A percentile compares a stretch with the other conserved stretches of the same genome.
Conservation (phyloP, 2,113 vertebrate genomes). For the Hoplias malabaricus region DNA sequence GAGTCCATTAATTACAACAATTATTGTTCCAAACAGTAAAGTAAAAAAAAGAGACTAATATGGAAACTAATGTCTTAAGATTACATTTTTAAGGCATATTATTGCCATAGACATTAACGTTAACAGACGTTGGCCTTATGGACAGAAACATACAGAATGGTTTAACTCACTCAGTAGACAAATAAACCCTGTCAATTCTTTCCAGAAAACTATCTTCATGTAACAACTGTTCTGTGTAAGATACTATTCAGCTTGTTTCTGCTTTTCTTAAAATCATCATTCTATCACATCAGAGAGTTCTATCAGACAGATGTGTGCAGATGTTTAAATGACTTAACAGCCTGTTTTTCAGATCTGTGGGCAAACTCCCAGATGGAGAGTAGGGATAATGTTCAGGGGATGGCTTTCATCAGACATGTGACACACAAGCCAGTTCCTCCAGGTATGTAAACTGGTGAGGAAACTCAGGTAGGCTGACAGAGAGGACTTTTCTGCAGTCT, state of each 20-base stretch:
- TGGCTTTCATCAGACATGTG: constrained; percentile 42
- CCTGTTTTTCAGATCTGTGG: constrained; percentile 39
- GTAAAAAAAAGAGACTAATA: no score
- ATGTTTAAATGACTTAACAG: constrained; percentile 34
- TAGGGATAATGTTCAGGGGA: constrained; percentile 27
- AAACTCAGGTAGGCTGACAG: constrained; percentile 24
- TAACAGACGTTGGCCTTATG: no score
- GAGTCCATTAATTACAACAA: no score
- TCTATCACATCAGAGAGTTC: constrained; percentile 17
- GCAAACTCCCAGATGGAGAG: constrained; percentile 38
- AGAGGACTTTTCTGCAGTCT: constrained; percentile 32
- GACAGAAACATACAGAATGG: no score
- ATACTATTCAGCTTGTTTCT: constrained; percentile 17
- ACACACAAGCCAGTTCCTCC: constrained; percentile 34
- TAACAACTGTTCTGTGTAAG: constrained; percentile 8
- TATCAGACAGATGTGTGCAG: constrained; percentile 22
- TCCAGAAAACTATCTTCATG: constrained; percentile 18
- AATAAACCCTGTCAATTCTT: neutral
- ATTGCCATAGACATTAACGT: no score
- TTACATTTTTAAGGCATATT: no score
- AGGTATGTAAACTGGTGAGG: constrained; percentile 52
- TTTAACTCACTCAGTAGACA: no score
- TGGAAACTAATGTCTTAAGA: no score
- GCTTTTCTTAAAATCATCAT: neutral
- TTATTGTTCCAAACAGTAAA: no score